phyloP scores from a whole-genome alignment of 1,140 invertebrate species.

The Meloidogyne chitwoodi region DNA sequence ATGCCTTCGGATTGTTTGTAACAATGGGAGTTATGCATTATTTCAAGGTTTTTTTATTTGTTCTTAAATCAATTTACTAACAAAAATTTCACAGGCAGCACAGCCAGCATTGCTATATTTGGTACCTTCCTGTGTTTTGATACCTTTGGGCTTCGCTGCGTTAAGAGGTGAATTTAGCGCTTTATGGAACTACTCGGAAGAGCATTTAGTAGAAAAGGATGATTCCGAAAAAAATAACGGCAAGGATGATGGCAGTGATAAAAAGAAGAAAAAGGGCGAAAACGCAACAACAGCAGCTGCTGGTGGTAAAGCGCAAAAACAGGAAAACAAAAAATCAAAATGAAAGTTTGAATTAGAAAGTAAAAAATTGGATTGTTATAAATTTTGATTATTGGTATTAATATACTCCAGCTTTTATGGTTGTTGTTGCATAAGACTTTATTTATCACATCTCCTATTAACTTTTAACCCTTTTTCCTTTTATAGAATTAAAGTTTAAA shows the following conservation, averaged over 20 bases:
- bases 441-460: not conserved
- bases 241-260: not conserved
- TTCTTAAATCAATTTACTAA: not conserved
- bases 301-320: not conserved
- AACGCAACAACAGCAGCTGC: not conserved
- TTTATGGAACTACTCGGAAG: constrained; percentile 58
- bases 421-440: constrained; percentile 2
- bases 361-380: no score
- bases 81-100: constrained; percentile 42
- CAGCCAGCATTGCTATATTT: constrained; percentile 95
- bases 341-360: not conserved
- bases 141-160: constrained; percentile 79
- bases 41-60: constrained; percentile 69
- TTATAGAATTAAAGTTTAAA: not conserved
- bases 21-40: constrained; percentile 97
- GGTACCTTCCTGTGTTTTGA: constrained; percentile 87
- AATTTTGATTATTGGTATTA: not conserved
- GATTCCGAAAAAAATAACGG: constrained; percentile 20
- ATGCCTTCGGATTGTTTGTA: constrained; percentile 82
- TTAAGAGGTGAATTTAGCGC: constrained; percentile 74
- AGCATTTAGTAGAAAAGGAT: constrained; percentile 46
- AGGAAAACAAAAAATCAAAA: constrained; percentile 18
- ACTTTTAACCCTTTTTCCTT: not conserved
- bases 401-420: not conserved
- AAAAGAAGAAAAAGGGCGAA: constrained; percentile 21